A percentile compares a stretch with the other conserved stretches of the same genome.
phyloP scores from a whole-genome alignment of 2,113 vertebrate species.

The Tor tambroides region DNA sequence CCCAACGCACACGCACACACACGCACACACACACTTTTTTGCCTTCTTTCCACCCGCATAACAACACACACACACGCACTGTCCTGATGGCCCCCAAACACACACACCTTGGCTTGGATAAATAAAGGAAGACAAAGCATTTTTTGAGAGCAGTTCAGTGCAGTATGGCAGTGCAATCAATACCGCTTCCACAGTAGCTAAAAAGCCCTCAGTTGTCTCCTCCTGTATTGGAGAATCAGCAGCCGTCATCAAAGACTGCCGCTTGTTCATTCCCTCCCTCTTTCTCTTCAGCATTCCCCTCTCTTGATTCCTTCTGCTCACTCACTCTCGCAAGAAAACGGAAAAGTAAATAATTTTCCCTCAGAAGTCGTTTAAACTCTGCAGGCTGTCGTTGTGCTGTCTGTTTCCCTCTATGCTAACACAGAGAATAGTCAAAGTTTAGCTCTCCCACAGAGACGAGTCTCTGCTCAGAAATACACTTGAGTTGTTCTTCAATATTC shows the following conservation, averaged over 20 bases:
- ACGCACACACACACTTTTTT: conserved; percentile 46
- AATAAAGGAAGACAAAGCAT: conserved; percentile 63
- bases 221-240: conserved; percentile 63
- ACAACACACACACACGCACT: neutral
- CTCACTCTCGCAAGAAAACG: neutral
- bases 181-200: conserved; percentile 62
- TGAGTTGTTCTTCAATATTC: conserved; percentile 12
- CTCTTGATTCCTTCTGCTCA: conserved; percentile 3
- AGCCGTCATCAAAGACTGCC: conserved; percentile 43
- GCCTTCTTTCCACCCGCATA: neutral
- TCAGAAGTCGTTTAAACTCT: conserved; percentile 11
- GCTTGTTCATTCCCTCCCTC: conserved; percentile 17
- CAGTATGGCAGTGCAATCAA: conserved; percentile 59
- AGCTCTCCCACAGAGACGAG: conserved; percentile 7
- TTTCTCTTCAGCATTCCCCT: conserved; percentile 5
- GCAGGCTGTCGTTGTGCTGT: conserved; percentile 23
- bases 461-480: neutral
- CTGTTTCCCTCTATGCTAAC: conserved; percentile 30
- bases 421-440: conserved; percentile 27
- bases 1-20: conserved; percentile 39
- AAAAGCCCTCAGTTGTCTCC: conserved; percentile 54
- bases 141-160: conserved; percentile 61
- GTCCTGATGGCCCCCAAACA: neutral
- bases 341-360: conserved; percentile 39
- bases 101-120: conserved; percentile 33